Percentiles rank a stretch among this genome's conserved stretches.
phyloP scores from a whole-genome alignment of 2,888 invertebrate species.

The Cheilosia soror region DNA sequence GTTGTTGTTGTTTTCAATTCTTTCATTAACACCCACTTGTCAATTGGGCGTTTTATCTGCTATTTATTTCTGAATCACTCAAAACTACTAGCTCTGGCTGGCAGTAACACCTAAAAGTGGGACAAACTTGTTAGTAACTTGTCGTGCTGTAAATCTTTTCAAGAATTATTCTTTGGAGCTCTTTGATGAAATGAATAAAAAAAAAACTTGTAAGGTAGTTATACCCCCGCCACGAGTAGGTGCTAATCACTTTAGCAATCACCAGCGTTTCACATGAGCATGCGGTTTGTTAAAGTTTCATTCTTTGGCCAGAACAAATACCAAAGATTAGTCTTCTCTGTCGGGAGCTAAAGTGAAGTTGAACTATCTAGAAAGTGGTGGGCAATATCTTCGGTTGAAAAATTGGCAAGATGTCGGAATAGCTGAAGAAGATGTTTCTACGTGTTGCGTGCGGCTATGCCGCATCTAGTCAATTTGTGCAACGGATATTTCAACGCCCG shows the following conservation, averaged over 20 bases:
- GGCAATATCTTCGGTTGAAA: conserved; percentile 71
- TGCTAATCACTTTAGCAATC: conserved; percentile 67
- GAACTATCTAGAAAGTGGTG: neutral
- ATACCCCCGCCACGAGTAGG: conserved; percentile 11
- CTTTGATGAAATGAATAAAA: neutral
- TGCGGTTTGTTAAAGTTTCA: neutral
- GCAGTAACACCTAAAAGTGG: conserved; percentile 55
- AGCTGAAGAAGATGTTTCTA: conserved; percentile 80
- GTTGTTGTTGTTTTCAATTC: conserved; percentile 58
- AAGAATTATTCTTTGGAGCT: conserved; percentile 7
- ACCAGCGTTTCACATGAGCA: conserved; percentile 45
- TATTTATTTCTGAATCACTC: conserved; percentile 41
- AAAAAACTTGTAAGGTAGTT: conserved; percentile 18
- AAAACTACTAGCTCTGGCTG: neutral
- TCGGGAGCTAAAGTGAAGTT: conserved; percentile 38
- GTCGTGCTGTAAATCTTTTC: conserved; percentile 34
- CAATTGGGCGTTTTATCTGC: conserved; percentile 69
- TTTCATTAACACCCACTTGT: conserved; percentile 70
- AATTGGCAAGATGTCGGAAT: conserved; percentile 84
- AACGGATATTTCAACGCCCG: conserved; percentile 76
- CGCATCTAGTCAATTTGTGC: conserved; percentile 83
- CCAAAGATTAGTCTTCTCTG: conserved; percentile 50
- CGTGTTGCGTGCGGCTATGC: conserved; percentile 81
- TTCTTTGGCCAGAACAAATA: conserved; percentile 62
- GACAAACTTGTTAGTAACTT: conserved; percentile 70